Conservation (phyloP, 2,888 invertebrate genomes). For the Anticlea derivata region DNA sequence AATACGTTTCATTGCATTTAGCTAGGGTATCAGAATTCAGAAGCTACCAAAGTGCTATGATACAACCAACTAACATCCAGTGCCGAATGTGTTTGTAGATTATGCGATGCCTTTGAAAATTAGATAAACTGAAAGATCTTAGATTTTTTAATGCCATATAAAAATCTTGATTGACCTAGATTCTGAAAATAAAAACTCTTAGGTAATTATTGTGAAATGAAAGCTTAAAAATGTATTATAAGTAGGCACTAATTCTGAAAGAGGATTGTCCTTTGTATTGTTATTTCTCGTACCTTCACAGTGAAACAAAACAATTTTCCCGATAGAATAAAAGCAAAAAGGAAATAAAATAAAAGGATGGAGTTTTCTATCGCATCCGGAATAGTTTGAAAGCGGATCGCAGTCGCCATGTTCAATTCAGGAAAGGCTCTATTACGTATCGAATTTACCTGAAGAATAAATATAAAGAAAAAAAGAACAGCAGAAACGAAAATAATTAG, state of each 20-base stretch:
- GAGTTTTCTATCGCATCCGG: conserved; percentile 75
- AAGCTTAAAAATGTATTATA: background rate
- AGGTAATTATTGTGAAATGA: too few species aligned
- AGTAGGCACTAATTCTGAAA: background rate
- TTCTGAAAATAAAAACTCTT: too few species aligned
- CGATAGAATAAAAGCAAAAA: conserved; percentile 72
- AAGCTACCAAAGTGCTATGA: too few species aligned
- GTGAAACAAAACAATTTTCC: conserved; percentile 65
- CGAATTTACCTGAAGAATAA: background rate
- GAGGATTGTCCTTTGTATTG: conserved; percentile 20
- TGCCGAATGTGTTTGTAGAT: too few species aligned
- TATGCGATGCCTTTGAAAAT: too few species aligned
- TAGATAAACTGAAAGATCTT: too few species aligned
- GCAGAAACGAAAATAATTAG: too few species aligned
- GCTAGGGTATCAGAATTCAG: too few species aligned
- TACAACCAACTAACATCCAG: too few species aligned
- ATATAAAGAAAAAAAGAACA: background rate
- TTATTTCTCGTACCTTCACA: conserved; percentile 31
- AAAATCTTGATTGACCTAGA: too few species aligned
- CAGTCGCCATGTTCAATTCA: conserved; percentile 73
- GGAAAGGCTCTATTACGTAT: conserved; percentile 56
- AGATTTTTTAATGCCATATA: too few species aligned
- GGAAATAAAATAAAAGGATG: conserved; percentile 74
- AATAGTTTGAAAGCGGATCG: conserved; percentile 77
- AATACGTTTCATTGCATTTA: too few species aligned